Evolutionary conservation across 2,797 vertebrate species (phyloP), one percentile per base, ranked within the genome.

Genomic region (Enteromius argenteus): DNA sequence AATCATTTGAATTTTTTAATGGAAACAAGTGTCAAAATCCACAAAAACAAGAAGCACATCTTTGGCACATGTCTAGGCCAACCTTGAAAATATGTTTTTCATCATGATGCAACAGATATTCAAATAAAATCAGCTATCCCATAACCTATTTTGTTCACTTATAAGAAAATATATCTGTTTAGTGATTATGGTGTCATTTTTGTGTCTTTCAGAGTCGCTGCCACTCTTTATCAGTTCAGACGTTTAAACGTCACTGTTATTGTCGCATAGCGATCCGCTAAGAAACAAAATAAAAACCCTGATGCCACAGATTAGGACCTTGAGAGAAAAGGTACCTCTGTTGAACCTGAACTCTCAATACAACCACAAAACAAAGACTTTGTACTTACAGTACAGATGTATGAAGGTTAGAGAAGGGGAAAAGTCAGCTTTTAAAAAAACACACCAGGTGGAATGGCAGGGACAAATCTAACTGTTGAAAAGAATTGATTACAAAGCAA

Each of bases 291-390:
- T 32, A 32, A 44, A 66, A 66, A 32, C 71, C 51, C 32, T 39
- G 56, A 74, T 37, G 53, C 14, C 56, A 51, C 67, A 82, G 19
- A 42, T 82, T 68, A 71, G 53, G 66, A 62, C 81, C 35, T 81
- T 80, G 82, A 83, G 79, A 81, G 68, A 84, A 83, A 88, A 84
- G 23, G 9, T 42, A 85, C 44, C 42, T 71, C 79, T 77, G 77
- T 79, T 88, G 62, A 77, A 79, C 74, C 68, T 64, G 39, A 88
- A 71, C 76, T 75, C 78, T 67, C 60, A 81, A 46, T 51, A 69
- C 51, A 83, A 49, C 13, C 42, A 68, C 21, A 2, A 32, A 64
- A 86, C 32, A 84, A 86, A 88, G 68, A 79, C 23, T n/a, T 23
- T 78, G 77, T 72, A 67, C 49, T 49, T 56, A 44, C 27, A 27